Base-by-base conservation (phyloP, 2,113 vertebrate species). In the Tachysurus vachellii region DNA sequence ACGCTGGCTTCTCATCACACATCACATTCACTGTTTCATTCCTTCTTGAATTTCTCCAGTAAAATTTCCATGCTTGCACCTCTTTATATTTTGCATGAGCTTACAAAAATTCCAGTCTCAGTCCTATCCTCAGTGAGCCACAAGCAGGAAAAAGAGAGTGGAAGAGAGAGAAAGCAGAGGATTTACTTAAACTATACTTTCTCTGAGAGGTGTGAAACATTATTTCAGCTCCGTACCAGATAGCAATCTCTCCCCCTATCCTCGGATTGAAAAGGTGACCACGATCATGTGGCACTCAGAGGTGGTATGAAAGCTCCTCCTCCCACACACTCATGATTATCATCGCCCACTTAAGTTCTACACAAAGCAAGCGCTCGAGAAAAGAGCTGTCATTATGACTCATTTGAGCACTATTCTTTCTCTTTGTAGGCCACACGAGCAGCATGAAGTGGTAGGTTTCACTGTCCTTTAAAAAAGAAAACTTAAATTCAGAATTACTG, bases 341-440 rank as follows among this genome's bases (percentile, higher is more conserved):
- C 77, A 87, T 89, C 61, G 11, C 84, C 89, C 90, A 88, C 87
- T 79, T 54, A 73, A 76, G 12, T 80, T 79, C 68, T 14, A 66
- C 88, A 92, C 89, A 89, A 85, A 82, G 86, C 68, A 26, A 73
- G 71, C 66, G 26, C 84, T 61, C 13, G 68, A 88, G 82, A 85
- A 77, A 82, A 66, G 68, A 76, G 57, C 47, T 31, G 73, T 79
- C 89, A 87, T 88, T 88, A 90, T 89, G 86, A 91, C 54, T 90
- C 89, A 90, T 81, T 85, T 85, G 50, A 82, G 68, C 21, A 14
- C 44, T 88, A 73, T 70, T 57, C 77, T 66, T 12, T 23, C 68
- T 61, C 73, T 80, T 23, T 42, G 28, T 28, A 64, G 23, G 31
- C 16, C 12, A 36, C 47, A 73, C 1, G 2, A 50, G 26, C n/a